A percentile compares a stretch with the other conserved stretches of the same genome.
These are phyloP conservation scores for Hesperophylax magnus DNA, from an alignment of 1,140 invertebrate genomes.

Conservation along the genomic window DNA sequence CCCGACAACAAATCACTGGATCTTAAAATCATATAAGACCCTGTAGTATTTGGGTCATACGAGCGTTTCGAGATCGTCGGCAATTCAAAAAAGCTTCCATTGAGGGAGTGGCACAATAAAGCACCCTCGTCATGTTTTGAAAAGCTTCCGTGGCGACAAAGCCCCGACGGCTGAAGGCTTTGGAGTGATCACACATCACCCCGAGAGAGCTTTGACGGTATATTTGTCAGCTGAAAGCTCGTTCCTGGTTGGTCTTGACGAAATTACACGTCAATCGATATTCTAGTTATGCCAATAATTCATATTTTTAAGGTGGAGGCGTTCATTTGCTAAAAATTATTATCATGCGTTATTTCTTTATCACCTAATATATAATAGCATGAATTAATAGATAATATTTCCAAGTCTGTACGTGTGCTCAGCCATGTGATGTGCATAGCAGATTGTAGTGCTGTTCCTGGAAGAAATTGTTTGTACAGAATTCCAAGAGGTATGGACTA, in stretches of 20 bases:
- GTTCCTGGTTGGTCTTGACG: neutral
- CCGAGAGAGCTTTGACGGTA: constrained; percentile 36
- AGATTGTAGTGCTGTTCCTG: too few relatives aligned
- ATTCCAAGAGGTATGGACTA: too few relatives aligned
- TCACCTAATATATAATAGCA: too few relatives aligned
- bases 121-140: constrained; percentile 36
- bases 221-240: constrained; percentile 24
- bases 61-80: neutral
- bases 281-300: neutral
- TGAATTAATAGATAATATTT: too few relatives aligned
- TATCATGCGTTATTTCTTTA: too few relatives aligned
- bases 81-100: constrained; percentile 23
- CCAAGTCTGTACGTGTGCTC: too few relatives aligned
- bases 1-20: too few relatives aligned
- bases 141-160: constrained; percentile 36
- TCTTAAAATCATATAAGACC: too few relatives aligned
- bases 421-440: too few relatives aligned
- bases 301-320: too few relatives aligned
- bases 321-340: too few relatives aligned
- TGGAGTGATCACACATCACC: constrained; percentile 33
- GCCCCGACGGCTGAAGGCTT: constrained; percentile 13
- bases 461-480: too few relatives aligned
- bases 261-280: constrained; percentile 7
- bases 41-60: constrained; percentile 8
- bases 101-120: constrained; percentile 17